These are phyloP conservation scores for Chloroceryle aenea DNA, from an alignment of 2,113 vertebrate genomes.

Conservation along the genomic window DNA sequence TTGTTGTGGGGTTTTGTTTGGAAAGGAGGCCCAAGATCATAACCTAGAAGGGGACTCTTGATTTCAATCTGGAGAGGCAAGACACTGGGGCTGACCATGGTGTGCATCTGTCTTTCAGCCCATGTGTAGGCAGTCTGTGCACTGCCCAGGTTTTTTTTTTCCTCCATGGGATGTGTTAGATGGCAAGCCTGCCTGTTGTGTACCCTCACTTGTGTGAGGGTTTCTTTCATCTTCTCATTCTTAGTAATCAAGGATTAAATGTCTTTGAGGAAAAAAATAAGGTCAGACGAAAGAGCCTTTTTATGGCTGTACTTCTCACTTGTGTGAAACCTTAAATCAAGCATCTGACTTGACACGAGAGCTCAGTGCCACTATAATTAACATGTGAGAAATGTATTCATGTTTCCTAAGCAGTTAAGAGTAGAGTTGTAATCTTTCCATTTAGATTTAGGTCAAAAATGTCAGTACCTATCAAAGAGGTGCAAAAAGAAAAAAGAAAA, in stretches of 20 bases:
- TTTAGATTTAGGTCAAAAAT: slow-evolving; percentile 30
- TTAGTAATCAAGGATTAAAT: background rate
- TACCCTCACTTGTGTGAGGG: background rate
- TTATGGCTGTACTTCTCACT: background rate
- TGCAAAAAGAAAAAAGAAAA: background rate
- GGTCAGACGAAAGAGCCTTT: background rate
- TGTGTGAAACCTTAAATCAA: slow-evolving; percentile 4
- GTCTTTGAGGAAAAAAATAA: background rate
- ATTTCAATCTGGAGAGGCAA: background rate
- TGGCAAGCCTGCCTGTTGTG: accelerated
- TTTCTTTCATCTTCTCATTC: background rate
- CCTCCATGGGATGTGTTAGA: background rate
- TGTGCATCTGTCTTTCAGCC: background rate
- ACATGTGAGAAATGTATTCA: background rate
- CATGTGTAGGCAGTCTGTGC: background rate
- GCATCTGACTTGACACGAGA: background rate
- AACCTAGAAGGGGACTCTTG: background rate
- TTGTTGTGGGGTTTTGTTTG: background rate
- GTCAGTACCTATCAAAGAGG: background rate
- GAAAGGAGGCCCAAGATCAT: background rate
- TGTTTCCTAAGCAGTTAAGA: slow-evolving; percentile 1
- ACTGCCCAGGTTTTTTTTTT: background rate
- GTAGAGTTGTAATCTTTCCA: background rate
- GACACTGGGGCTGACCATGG: background rate
- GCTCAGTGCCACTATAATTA: background rate